These are phyloP conservation scores for Stenodera caucasica DNA, from an alignment of 2,888 invertebrate genomes.

Conservation along the genomic window DNA sequence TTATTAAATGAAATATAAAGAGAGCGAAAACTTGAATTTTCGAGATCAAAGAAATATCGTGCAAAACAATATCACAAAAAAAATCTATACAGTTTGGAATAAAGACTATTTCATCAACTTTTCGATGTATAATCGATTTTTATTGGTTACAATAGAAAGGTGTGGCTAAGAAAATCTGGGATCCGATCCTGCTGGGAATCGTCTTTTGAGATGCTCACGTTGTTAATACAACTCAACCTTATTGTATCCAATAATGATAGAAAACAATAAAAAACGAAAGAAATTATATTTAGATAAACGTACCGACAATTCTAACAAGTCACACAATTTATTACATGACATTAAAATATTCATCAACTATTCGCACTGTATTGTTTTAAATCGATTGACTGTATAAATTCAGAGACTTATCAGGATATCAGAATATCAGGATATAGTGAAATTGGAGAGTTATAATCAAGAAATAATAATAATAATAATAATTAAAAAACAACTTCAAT, in stretches of 20 bases:
- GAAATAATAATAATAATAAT: too few species aligned
- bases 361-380: not conserved
- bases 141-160: too few species aligned
- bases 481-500: not conserved
- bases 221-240: not conserved
- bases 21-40: too few species aligned
- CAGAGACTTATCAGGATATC: not conserved
- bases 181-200: too few species aligned
- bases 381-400: not conserved
- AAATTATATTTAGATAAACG: not conserved
- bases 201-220: not conserved
- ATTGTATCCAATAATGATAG: not conserved
- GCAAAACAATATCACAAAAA: too few species aligned
- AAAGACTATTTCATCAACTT: too few species aligned
- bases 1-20: too few species aligned
- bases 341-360: not conserved
- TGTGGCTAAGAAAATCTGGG: too few species aligned
- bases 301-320: not conserved
- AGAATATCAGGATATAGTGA: too few species aligned
- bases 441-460: not conserved
- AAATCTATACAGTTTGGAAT: too few species aligned
- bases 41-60: too few species aligned
- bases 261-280: not conserved
- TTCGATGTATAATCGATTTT: too few species aligned
- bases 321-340: not conserved